Evolutionary conservation across 2,797 vertebrate species (phyloP).

Genomic region (Gephyroberyx darwinii): DNA sequence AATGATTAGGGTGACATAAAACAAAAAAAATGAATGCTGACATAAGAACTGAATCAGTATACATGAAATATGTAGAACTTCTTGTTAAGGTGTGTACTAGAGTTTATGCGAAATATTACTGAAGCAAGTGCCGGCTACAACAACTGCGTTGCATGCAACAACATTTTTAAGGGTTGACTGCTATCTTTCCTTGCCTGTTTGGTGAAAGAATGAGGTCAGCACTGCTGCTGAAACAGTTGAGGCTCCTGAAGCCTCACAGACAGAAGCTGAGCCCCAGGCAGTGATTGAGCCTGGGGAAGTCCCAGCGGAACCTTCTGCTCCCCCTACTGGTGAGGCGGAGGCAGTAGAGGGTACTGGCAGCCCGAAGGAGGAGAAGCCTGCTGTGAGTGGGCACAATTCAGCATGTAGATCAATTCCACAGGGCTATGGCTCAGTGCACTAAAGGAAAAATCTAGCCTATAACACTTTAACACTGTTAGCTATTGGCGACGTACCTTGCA

Average conservation of each 20-base stretch:
- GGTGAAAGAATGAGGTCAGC: slow-evolving; percentile 68
- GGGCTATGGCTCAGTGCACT: too few species aligned
- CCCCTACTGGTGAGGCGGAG: slow-evolving; percentile 14
- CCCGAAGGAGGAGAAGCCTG: slow-evolving; percentile 59
- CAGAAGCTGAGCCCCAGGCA: slow-evolving; percentile 26
- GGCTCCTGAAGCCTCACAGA: slow-evolving; percentile 44
- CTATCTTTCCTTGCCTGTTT: slow-evolving; percentile 45
- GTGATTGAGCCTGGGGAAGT: neutral
- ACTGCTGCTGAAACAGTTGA: slow-evolving; percentile 15
- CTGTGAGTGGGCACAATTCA: slow-evolving; percentile 71
- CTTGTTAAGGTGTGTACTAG: too few species aligned
- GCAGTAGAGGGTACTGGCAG: slow-evolving; percentile 18
- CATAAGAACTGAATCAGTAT: too few species aligned
- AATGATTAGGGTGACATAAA: too few species aligned
- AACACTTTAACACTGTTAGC: too few species aligned
- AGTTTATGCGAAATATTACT: too few species aligned
- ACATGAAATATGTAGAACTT: too few species aligned
- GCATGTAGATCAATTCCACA: too few species aligned
- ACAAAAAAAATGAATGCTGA: too few species aligned
- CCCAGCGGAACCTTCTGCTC: neutral
- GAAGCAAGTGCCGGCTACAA: too few species aligned
- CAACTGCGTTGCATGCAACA: neutral
- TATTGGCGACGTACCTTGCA: too few species aligned
- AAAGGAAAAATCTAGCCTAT: too few species aligned
- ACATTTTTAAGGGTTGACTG: slow-evolving; percentile 18